These are phyloP conservation scores for Siniperca undulata DNA, from an alignment of 2,797 vertebrate genomes.

Conservation along the genomic window DNA sequence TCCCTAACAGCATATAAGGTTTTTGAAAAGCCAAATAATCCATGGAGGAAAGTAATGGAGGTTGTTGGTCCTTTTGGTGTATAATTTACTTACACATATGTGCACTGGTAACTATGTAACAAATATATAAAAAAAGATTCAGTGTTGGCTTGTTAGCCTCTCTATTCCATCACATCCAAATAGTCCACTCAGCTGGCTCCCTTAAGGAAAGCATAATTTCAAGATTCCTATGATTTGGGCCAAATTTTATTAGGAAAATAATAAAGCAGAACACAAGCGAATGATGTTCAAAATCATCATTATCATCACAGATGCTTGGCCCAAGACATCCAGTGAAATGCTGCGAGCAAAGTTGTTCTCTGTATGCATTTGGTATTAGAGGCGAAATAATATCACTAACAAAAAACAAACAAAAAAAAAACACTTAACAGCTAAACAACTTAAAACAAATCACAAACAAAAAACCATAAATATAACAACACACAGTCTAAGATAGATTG, in stretches of 20 bases:
- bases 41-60: slow-evolving; percentile 33
- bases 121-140: slow-evolving; percentile 18
- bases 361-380: not conserved
- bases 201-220: not conserved
- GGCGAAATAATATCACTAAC: not conserved
- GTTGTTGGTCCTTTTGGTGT: slow-evolving; percentile 9
- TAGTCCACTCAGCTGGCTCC: slow-evolving; percentile 1
- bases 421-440: not conserved
- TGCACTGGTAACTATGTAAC: not conserved
- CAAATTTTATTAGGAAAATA: slow-evolving; percentile 19
- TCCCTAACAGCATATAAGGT: slow-evolving; percentile 43
- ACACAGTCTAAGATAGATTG: not conserved
- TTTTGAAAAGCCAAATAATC: slow-evolving; percentile 34
- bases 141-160: slow-evolving; percentile 33
- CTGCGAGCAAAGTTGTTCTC: not conserved
- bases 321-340: not conserved
- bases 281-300: not conserved
- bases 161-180: slow-evolving; percentile 15
- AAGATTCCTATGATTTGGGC: not conserved
- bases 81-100: slow-evolving; percentile 11
- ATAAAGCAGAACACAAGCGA: slow-evolving; percentile 1
- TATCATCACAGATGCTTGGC: slow-evolving; percentile 10
- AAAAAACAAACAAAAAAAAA: not conserved
- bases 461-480: slow-evolving; percentile 14
- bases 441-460: slow-evolving; percentile 9